phyloP scores from a whole-genome alignment of 2,888 invertebrate species.

The Pollenia angustigena region DNA sequence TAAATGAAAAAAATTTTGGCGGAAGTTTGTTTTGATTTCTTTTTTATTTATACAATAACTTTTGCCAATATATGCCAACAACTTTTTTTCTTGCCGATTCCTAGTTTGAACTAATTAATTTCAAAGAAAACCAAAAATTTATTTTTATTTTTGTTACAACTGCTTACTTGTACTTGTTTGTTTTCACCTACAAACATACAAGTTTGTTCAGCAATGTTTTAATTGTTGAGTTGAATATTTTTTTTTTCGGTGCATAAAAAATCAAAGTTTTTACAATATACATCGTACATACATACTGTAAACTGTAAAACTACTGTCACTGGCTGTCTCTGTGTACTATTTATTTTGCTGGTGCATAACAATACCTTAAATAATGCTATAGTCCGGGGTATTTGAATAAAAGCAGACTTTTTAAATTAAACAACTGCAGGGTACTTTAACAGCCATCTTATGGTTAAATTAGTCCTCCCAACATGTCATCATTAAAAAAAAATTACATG shows the following conservation, averaged over 20 bases:
- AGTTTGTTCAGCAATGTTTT: conserved; percentile 9
- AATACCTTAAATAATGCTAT: conserved; percentile 4
- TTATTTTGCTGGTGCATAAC: not conserved
- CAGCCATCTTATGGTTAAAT: too few species aligned
- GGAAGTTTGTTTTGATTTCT: conserved; percentile 48
- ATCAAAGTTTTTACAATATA: not conserved
- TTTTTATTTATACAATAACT: conserved; percentile 33
- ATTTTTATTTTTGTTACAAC: not conserved
- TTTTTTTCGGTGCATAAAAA: conserved; percentile 8
- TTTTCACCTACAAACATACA: conserved; percentile 45
- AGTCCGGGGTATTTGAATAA: conserved; percentile 2
- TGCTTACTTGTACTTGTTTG: not conserved
- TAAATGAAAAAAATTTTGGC: conserved; percentile 26
- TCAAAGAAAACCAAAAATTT: conserved; percentile 4
- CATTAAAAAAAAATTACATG: too few species aligned
- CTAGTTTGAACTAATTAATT: conserved; percentile 69
- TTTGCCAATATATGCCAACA: conserved; percentile 63
- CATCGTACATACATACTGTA: too few species aligned
- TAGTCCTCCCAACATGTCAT: too few species aligned
- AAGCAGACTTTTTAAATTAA: not conserved
- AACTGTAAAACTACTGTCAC: conserved; percentile 46
- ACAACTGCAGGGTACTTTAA: not conserved
- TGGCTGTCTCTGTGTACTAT: conserved; percentile 22
- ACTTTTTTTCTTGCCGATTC: conserved; percentile 47
- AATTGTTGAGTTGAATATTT: conserved; percentile 37